Percentiles rank a stretch among this genome's conserved stretches.
phyloP scores from a whole-genome alignment of 2,113 vertebrate genomes.

The Amphiprion ocellaris region DNA sequence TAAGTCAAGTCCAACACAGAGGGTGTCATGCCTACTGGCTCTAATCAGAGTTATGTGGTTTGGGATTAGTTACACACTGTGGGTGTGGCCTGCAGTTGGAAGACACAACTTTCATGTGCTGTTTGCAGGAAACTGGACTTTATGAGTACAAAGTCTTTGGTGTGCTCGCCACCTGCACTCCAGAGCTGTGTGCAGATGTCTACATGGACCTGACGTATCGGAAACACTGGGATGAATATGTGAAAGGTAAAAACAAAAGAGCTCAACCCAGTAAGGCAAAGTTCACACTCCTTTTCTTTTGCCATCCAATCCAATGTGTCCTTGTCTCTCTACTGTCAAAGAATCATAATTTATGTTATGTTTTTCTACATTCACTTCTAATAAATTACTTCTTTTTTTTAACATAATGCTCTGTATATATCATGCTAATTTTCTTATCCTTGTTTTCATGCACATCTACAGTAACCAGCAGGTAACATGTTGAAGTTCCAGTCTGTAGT shows the following conservation, averaged over 20 bases:
- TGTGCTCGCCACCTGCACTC: conserved; percentile 80
- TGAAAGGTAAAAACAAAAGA: conserved; percentile 86
- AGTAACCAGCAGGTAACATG: conserved; percentile 67
- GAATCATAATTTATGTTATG: too few relatives aligned
- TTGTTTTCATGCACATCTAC: conserved; percentile 44
- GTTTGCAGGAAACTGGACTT: conserved; percentile 87
- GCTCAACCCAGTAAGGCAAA: background rate
- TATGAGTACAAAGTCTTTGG: conserved; percentile 94
- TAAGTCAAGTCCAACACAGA: background rate
- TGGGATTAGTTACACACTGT: conserved; percentile 33
- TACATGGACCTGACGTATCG: conserved; percentile 95
- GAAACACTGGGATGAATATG: conserved; percentile 91
- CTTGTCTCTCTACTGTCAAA: too few relatives aligned
- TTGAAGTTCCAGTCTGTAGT: background rate
- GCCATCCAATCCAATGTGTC: background rate
- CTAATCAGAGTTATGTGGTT: conserved; percentile 41
- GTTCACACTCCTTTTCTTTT: background rate
- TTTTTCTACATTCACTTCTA: too few relatives aligned
- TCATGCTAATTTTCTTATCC: background rate
- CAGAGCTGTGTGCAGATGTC: conserved; percentile 88
- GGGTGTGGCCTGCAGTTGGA: conserved; percentile 41
- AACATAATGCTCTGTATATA: too few relatives aligned
- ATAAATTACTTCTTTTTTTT: too few relatives aligned
- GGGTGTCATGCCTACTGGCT: background rate
- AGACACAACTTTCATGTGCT: conserved; percentile 35